phyloP scores from a whole-genome alignment of 2,888 invertebrate genomes.

The Thysanoteuthis rhombus region DNA sequence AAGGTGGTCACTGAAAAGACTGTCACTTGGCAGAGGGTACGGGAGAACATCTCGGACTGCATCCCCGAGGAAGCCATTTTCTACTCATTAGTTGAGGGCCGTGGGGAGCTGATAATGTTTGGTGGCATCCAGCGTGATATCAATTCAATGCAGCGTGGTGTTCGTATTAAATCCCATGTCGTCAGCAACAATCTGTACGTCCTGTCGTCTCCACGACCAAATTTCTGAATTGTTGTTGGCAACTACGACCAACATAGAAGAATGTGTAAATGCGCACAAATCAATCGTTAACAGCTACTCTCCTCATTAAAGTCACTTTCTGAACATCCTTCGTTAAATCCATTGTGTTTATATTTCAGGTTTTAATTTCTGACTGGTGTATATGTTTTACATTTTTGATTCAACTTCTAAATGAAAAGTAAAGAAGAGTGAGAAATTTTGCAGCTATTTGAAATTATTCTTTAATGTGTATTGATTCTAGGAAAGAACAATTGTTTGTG shows the following conservation, averaged over 20 bases:
- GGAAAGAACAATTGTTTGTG: neutral
- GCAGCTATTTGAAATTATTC: neutral
- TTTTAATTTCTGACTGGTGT: neutral
- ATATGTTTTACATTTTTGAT: neutral
- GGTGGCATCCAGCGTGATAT: conserved; percentile 81
- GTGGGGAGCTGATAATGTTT: conserved; percentile 92
- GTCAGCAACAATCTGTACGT: conserved; percentile 52
- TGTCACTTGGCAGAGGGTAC: conserved; percentile 69
- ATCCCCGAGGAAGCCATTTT: conserved; percentile 87
- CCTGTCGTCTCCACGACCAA: conserved; percentile 31
- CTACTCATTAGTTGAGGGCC: conserved; percentile 87
- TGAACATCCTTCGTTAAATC: neutral
- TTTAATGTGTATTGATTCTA: neutral
- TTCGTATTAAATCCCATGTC: conserved; percentile 46
- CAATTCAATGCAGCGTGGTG: conserved; percentile 57
- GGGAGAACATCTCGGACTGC: conserved; percentile 47
- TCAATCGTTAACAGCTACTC: neutral
- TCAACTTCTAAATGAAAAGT: neutral
- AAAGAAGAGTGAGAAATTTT: neutral
- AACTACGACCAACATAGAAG: neutral
- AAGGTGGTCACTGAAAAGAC: conserved; percentile 60
- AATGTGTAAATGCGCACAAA: neutral
- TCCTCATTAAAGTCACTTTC: neutral
- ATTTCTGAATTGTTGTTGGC: neutral
- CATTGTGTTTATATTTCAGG: neutral